Base-by-base conservation (phyloP, 2,888 invertebrate species). In the Eledone cirrhosa region DNA sequence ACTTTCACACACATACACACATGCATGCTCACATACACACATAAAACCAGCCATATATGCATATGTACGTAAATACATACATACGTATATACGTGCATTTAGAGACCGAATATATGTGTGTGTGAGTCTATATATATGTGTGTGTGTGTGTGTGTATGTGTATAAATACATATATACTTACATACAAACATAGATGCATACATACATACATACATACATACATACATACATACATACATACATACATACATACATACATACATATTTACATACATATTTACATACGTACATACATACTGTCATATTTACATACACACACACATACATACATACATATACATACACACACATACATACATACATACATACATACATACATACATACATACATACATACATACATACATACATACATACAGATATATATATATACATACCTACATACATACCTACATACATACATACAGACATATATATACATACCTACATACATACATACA, bases 211-310 rank as follows among this genome's bases (percentile, higher is more conserved):
- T 53, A 4, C 5, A 53, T 53, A n/a, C n/a, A 53, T 53, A 53
- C n/a, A 53, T 53, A 53, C n/a, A 4, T 4, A 53, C n/a, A 53
- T 53, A 53, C n/a, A 53, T 53, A 53, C 29, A 1, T 65, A 11
- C 29, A 11, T 11, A 3, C 29, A 5, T 65, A 65, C 19, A 29
- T 7, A 27, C 29, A 65, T 65, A 27, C 29, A 2, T 65, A 65
- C 16, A 27, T 65, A 65, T 65, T 29, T 65, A 65, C 29, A 65
- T 65, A 65, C 29, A 65, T 65, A 65, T 65, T 29, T 65, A 65
- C 29, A 65, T n/a, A n/a, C n/a, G n/a, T n/a, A n/a, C n/a, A n/a
- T n/a, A n/a, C n/a, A n/a, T n/a, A n/a, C n/a, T n/a, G 27, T 29
- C 29, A 65, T 65, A 65, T 65, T 29, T 65, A 65, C 29, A 65